Conservation (phyloP, 2,888 invertebrate species). For the Drosophila suboccidentalis region DNA sequence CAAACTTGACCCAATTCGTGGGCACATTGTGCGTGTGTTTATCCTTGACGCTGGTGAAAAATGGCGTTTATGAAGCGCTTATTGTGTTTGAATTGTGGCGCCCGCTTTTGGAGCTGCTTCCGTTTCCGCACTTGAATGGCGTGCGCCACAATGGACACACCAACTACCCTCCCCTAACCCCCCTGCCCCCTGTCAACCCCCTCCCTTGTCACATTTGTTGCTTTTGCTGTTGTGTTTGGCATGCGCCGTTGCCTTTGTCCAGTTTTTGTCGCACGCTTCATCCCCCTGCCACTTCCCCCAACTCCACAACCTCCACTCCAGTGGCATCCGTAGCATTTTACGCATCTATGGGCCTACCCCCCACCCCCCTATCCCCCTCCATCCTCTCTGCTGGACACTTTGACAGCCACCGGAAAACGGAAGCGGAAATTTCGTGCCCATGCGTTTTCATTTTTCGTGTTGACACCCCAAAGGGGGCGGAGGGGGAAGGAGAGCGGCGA, state of each 20-base stretch:
- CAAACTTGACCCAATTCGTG: conserved; percentile 74
- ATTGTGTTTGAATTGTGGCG: conserved; percentile 77
- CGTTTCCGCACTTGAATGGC: conserved; percentile 79
- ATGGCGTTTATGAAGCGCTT: conserved; percentile 82
- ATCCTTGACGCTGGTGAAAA: conserved; percentile 72
- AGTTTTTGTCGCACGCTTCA: conserved; percentile 64
- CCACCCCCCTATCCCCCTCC: background rate
- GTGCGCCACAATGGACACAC: conserved; percentile 70
- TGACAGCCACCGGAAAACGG: conserved; percentile 76
- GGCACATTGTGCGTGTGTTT: conserved; percentile 59
- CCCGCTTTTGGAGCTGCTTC: conserved; percentile 62
- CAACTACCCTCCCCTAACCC: background rate
- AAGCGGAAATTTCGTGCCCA: conserved; percentile 80
- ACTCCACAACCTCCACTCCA: conserved; percentile 19
- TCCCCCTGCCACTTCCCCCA: background rate
- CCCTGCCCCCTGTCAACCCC: background rate
- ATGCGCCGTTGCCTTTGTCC: conserved; percentile 71
- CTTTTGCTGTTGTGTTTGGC: conserved; percentile 47
- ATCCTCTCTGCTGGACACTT: conserved; percentile 46
- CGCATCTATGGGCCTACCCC: conserved; percentile 53
- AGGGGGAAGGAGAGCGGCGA: background rate
- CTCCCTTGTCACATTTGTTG: conserved; percentile 5
- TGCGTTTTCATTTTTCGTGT: conserved; percentile 79
- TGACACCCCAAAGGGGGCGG: conserved; percentile 23
- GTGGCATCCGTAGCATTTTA: conserved; percentile 72